phyloP scores from a whole-genome alignment of 2,113 vertebrate species.

The Clupea harengus region DNA sequence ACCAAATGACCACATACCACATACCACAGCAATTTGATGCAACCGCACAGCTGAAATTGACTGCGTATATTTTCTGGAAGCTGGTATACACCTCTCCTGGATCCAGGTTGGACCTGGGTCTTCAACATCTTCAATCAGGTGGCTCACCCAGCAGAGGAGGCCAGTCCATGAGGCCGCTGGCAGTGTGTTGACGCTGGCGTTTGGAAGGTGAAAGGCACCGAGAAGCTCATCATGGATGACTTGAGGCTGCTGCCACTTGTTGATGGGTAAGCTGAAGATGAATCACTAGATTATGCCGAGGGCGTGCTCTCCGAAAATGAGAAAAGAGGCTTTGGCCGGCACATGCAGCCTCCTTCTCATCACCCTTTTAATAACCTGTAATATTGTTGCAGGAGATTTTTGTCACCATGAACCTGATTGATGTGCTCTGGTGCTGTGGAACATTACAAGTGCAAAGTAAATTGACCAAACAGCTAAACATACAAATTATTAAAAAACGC shows the following conservation, averaged over 20 bases:
- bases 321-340: constrained; percentile 71
- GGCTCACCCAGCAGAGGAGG: neutral
- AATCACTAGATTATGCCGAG: constrained; percentile 76
- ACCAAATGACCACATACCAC: too few species aligned
- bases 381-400: constrained; percentile 81
- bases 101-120: neutral
- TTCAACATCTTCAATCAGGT: neutral
- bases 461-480: constrained; percentile 92
- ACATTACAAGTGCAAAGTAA: constrained; percentile 79
- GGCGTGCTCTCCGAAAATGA: constrained; percentile 78
- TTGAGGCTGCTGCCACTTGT: constrained; percentile 74
- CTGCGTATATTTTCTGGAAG: neutral
- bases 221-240: constrained; percentile 68
- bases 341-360: constrained; percentile 69
- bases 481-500: constrained; percentile 97
- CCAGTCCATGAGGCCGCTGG: neutral
- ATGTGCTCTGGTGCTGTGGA: constrained; percentile 79
- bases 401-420: constrained; percentile 82
- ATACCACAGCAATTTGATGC: too few species aligned
- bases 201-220: constrained; percentile 56
- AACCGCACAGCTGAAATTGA: neutral
- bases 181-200: constrained; percentile 31
- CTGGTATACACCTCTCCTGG: neutral
- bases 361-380: constrained; percentile 89
- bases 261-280: constrained; percentile 74